phyloP scores from a whole-genome alignment of 1,140 invertebrate species.

The Neuroterus valhalla region DNA sequence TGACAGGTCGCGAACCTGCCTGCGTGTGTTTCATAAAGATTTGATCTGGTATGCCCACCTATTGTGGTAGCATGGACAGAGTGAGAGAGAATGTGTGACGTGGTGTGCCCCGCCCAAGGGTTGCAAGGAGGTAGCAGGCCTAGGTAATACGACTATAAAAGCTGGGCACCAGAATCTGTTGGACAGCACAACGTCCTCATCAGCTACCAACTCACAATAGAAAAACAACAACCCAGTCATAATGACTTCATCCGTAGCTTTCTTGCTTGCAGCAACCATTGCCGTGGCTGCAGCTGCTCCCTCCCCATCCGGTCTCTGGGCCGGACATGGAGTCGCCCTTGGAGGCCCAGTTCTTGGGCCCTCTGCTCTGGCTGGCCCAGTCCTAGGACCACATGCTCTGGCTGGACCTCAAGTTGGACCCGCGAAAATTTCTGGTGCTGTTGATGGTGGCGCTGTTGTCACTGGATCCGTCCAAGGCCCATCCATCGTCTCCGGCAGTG shows the following conservation, averaged over 20 bases:
- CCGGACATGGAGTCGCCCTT: too few relatives aligned
- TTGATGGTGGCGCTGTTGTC: too few relatives aligned
- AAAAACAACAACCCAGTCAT: slow-evolving; percentile 29
- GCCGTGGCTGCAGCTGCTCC: slow-evolving; percentile 60
- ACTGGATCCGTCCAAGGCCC: too few relatives aligned
- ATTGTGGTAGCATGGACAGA: slow-evolving; percentile 47
- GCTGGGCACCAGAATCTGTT: slow-evolving; percentile 48
- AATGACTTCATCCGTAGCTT: slow-evolving; percentile 62
- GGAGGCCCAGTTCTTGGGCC: too few relatives aligned
- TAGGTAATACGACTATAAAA: slow-evolving; percentile 65
- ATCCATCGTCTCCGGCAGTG: slow-evolving; percentile 66
- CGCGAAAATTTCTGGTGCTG: slow-evolving; percentile 62
- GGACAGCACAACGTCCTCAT: slow-evolving; percentile 61
- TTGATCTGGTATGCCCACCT: too few relatives aligned
- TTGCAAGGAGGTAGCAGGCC: slow-evolving; percentile 57
- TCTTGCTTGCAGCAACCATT: slow-evolving; percentile 58
- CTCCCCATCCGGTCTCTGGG: slow-evolving; percentile 62
- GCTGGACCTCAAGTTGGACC: slow-evolving; percentile 68
- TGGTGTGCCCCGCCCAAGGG: slow-evolving; percentile 69
- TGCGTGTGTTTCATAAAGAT: too few relatives aligned
- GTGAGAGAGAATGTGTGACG: slow-evolving; percentile 65
- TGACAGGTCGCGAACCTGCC: too few relatives aligned
- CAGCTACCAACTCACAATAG: not conserved
- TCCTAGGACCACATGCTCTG: slow-evolving; percentile 60
- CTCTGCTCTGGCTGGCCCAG: too few relatives aligned